A percentile compares a stretch with the other conserved stretches of the same genome.
These are phyloP conservation scores for Crossocerus cetratus DNA, from an alignment of 2,888 invertebrate genomes.

Conservation along the genomic window DNA sequence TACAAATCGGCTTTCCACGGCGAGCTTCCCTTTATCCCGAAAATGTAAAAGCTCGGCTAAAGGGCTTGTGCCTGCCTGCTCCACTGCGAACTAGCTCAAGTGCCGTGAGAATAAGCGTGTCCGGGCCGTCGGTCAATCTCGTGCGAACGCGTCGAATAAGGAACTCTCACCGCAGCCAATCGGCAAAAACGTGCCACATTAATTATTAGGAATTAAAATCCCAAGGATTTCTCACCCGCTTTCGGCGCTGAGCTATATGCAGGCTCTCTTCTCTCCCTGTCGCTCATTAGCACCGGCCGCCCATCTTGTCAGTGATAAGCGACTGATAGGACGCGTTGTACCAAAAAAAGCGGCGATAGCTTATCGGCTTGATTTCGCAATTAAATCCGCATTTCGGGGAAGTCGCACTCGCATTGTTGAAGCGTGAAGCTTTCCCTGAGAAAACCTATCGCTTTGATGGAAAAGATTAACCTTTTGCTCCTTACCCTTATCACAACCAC, in stretches of 20 bases:
- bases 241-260: too few species aligned
- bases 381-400: slow-evolving; percentile 5
- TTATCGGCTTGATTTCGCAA: slow-evolving; percentile 15
- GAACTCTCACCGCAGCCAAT: slow-evolving; percentile 43
- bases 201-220: slow-evolving; percentile 12
- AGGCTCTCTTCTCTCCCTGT: slow-evolving; percentile 3
- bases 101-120: slow-evolving; percentile 47
- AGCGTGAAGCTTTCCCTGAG: too few species aligned
- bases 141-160: slow-evolving; percentile 46
- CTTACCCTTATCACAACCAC: too few species aligned
- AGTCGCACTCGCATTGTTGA: neutral
- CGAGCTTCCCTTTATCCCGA: too few species aligned
- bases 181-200: slow-evolving; percentile 38
- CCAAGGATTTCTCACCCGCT: too few species aligned
- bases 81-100: slow-evolving; percentile 17
- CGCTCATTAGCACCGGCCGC: slow-evolving; percentile 37
- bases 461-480: too few species aligned
- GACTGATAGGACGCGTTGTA: slow-evolving; percentile 28
- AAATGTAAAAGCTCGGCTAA: too few species aligned
- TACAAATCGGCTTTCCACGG: too few species aligned
- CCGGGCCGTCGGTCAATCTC: slow-evolving; percentile 28
- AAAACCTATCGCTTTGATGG: too few species aligned
- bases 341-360: slow-evolving; percentile 14
- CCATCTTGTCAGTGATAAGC: slow-evolving; percentile 29
- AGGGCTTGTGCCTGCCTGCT: too few species aligned